Evolutionary conservation across 2,113 vertebrate genomes (phyloP).

Genomic region (Phyllostomus discolor): DNA sequence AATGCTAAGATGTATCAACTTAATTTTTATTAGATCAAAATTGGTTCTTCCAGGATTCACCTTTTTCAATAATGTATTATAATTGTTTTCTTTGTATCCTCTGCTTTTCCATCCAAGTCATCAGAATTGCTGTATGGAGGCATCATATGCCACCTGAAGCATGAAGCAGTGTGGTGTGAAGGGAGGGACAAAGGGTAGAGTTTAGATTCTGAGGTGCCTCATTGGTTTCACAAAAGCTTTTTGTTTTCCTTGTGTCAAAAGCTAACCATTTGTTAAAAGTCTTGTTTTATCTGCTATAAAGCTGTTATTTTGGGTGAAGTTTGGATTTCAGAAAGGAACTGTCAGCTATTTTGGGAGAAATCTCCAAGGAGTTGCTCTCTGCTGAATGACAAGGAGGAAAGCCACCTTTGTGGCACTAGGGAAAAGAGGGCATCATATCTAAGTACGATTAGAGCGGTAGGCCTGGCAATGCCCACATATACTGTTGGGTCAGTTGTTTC

Average conservation of each 20-base stretch:
- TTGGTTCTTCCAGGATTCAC: not conserved
- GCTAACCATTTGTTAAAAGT: not conserved
- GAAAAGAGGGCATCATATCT: not conserved
- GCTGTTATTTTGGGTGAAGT: not conserved
- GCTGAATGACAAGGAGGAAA: not conserved
- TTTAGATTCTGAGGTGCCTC: not conserved
- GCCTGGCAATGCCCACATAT: not conserved
- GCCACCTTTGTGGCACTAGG: not conserved
- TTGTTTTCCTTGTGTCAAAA: not conserved
- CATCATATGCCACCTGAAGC: not conserved
- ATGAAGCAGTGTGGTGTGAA: not conserved
- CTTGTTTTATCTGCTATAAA: not conserved
- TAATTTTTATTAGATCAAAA: not conserved
- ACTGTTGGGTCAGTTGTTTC: not conserved
- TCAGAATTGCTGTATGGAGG: not conserved
- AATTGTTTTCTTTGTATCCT: not conserved
- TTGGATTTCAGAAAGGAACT: slow-evolving; percentile 12
- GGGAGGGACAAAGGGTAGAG: not conserved
- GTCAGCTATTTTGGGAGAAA: not conserved
- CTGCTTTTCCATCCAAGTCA: not conserved
- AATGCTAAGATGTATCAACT: not conserved
- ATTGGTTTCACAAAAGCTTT: not conserved
- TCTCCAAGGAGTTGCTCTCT: not conserved
- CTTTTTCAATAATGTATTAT: not conserved
- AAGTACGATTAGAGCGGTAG: not conserved